Evolutionary conservation across 2,888 invertebrate species (phyloP), one percentile per base, ranked within the genome.

Genomic region (Pachliopta kotzebuea): DNA sequence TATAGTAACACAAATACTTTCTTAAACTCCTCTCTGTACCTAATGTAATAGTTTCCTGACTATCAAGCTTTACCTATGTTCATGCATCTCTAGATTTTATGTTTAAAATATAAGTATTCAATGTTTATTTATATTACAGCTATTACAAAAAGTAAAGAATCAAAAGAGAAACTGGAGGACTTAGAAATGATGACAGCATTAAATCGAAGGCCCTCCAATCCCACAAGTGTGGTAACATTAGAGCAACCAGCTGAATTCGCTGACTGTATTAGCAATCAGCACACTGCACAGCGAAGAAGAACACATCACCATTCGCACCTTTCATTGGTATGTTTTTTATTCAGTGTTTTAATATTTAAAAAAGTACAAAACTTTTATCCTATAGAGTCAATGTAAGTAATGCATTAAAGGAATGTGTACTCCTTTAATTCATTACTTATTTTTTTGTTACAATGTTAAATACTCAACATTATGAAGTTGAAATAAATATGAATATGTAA

Each of bases 201-300:
- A 45, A 88, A 87, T 72, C 77, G 87, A 72, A 80, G 86, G 67
- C 80, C 85, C 8, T 85, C 88, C 20, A 85, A 87, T 68, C 89
- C 88, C 2, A 88, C 88, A 1, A 89, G 88, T 62, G 83, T 92
- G 62, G 89, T 92, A 60, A 90, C 90, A 1, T 75, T 92, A 74
- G 92, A 92, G 62, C 85, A 81, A 68, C 84, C 86, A 14, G 88
- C 86, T 0, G 93, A 93, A 72, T 94, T 93, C 75, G 88, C 89
- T 0, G 95, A 95, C 79, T 93, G 93, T 72, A 90, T 94, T 69
- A 93, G 89, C 67, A 93, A 92, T 63, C 93, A 94, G 76, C 94
- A 94, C 75, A 85, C 88, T 1, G 90, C 92, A 14, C 92, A 93
- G 69, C 79, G 93, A 58, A 77, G 92, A 67, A 76, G 88, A 11